Evolutionary conservation across 1,140 invertebrate genomes (phyloP).

Genomic region (Drosophila mojavensis): DNA sequence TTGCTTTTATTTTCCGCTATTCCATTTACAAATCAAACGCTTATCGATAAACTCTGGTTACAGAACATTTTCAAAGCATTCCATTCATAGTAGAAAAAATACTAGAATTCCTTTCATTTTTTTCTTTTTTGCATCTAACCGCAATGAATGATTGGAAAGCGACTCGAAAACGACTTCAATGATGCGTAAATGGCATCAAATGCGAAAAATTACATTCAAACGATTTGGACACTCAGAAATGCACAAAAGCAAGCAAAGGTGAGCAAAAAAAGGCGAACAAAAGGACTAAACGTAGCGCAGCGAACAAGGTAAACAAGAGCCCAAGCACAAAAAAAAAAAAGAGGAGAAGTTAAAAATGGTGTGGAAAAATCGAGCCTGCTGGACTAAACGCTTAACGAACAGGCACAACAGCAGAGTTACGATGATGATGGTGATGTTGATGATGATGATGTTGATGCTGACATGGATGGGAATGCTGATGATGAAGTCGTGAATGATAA

Average conservation of each 20-base stretch:
- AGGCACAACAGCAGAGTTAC: background rate
- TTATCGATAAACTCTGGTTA: background rate
- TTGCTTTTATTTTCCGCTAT: background rate
- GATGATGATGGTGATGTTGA: background rate
- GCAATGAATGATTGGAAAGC: constrained; percentile 42
- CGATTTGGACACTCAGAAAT: constrained; percentile 55
- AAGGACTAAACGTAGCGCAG: background rate
- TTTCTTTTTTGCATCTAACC: constrained; percentile 3
- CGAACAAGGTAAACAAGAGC: constrained; percentile 26
- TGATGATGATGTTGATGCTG: background rate
- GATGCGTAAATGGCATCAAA: constrained; percentile 61
- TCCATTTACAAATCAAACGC: too few relatives aligned
- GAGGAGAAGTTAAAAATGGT: background rate
- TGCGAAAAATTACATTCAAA: constrained; percentile 56
- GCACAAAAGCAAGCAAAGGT: constrained; percentile 58
- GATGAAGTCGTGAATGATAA: constrained; percentile 14
- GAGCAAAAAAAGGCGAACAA: constrained; percentile 3
- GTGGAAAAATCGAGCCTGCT: constrained; percentile 2
- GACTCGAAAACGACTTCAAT: constrained; percentile 32
- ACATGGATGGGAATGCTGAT: background rate
- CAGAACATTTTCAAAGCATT: constrained; percentile 8
- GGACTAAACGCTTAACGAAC: background rate
- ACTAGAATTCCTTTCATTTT: background rate
- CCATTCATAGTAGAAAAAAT: background rate
- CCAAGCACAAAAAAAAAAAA: background rate